Percentiles rank a stretch among this genome's conserved stretches.
Conservation (phyloP, 2,797 vertebrate genomes). For the Leptodactylus fallax region DNA sequence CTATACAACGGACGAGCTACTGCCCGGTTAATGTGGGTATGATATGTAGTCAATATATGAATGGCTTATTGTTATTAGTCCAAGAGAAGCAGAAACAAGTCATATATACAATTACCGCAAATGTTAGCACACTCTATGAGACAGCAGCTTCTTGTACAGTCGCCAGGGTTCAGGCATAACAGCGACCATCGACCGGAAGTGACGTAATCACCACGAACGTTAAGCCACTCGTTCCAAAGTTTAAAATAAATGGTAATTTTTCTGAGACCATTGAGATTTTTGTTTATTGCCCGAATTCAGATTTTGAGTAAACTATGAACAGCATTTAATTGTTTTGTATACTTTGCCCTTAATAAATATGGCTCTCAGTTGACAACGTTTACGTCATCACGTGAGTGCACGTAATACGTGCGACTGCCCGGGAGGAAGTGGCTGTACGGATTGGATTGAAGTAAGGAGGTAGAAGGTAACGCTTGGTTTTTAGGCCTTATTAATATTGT, state of each 20-base stretch:
- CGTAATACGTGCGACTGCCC: no score
- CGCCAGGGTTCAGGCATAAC: slow-evolving; percentile 11
- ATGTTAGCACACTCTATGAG: background rate
- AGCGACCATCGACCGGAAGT: slow-evolving; percentile 40
- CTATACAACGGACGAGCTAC: no score
- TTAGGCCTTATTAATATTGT: no score
- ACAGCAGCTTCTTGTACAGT: background rate
- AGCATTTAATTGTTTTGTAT: background rate
- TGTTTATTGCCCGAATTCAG: no score
- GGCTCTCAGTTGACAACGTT: background rate
- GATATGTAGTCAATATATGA: no score
- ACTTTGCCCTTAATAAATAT: background rate
- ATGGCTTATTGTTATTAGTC: no score
- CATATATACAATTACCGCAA: background rate
- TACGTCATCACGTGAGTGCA: background rate
- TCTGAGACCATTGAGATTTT: no score
- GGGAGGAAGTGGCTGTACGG: background rate
- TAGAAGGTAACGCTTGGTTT: background rate
- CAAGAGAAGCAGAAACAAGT: background rate
- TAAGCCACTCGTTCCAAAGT: background rate
- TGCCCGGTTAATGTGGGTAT: no score
- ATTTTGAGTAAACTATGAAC: no score
- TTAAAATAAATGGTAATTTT: background rate
- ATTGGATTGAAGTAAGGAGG: background rate
- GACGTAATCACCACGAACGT: background rate